phyloP scores from a whole-genome alignment of 1,140 invertebrate genomes.

The Diorhabda carinulata region DNA sequence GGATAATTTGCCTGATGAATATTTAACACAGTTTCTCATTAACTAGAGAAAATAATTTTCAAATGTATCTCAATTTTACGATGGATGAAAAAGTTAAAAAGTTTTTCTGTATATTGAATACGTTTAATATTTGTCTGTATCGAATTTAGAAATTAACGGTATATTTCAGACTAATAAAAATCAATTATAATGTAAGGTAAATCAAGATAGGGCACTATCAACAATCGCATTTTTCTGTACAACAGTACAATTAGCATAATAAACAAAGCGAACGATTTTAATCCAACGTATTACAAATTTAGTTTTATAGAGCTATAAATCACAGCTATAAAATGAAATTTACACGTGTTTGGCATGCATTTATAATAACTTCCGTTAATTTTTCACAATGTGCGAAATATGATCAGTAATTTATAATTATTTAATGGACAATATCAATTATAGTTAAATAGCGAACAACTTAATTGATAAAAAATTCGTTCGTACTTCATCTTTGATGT shows the following conservation, averaged over 20 bases:
- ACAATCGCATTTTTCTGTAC: background rate
- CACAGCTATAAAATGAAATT: constrained; percentile 37
- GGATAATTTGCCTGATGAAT: too few species aligned
- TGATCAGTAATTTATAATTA: constrained; percentile 30
- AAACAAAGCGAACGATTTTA: constrained; percentile 18
- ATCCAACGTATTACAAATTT: constrained; percentile 29
- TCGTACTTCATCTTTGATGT: background rate
- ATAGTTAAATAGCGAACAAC: constrained; percentile 26
- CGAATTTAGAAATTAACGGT: too few species aligned
- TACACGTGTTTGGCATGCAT: constrained; percentile 35
- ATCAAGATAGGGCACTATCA: too few species aligned
- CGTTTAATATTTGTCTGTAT: too few species aligned
- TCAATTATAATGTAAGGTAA: too few species aligned
- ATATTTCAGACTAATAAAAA: too few species aligned
- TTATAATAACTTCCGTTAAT: constrained; percentile 30
- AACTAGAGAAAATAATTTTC: too few species aligned
- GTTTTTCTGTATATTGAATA: too few species aligned
- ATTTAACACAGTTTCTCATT: too few species aligned
- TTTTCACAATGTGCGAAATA: constrained; percentile 28
- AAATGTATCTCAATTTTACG: too few species aligned
- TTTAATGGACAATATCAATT: constrained; percentile 27
- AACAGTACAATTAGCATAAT: background rate
- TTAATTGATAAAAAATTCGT: constrained; percentile 15
- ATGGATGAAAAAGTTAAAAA: too few species aligned
- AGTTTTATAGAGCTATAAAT: constrained; percentile 33